phyloP scores from a whole-genome alignment of 2,888 invertebrate species.

The Drosophila quinaria region DNA sequence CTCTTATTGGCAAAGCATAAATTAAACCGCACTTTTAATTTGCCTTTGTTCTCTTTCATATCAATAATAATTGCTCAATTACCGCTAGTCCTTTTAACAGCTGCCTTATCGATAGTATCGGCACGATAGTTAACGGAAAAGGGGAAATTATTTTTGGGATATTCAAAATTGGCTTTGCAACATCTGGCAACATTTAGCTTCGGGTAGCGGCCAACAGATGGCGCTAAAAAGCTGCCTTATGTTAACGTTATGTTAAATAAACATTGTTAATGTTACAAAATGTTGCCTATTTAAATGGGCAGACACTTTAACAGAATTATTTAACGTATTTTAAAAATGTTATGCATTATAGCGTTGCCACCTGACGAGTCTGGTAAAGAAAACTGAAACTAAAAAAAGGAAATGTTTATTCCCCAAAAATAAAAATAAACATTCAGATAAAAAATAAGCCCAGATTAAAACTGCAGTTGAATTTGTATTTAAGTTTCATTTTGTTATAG shows the following conservation, averaged over 20 bases:
- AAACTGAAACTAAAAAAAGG: not conserved
- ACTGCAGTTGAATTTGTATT: constrained; percentile 44
- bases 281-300: not conserved
- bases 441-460: constrained; percentile 20
- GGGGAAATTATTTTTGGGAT: constrained; percentile 35
- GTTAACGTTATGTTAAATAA: no score
- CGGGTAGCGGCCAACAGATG: constrained; percentile 12
- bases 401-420: not conserved
- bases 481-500: constrained; percentile 53
- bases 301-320: not conserved
- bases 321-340: no score
- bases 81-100: not conserved
- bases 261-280: not conserved
- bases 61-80: not conserved
- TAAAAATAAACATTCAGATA: not conserved
- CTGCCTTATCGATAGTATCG: constrained; percentile 30
- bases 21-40: not conserved
- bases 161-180: not conserved
- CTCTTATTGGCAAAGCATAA: not conserved
- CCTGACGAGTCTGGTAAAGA: not conserved
- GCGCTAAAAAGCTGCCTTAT: no score
- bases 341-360: not conserved
- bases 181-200: constrained; percentile 23
- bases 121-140: not conserved
- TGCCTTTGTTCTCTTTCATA: not conserved